Base-by-base conservation (phyloP, 2,113 vertebrate genomes). In the Antennarius striatus region DNA sequence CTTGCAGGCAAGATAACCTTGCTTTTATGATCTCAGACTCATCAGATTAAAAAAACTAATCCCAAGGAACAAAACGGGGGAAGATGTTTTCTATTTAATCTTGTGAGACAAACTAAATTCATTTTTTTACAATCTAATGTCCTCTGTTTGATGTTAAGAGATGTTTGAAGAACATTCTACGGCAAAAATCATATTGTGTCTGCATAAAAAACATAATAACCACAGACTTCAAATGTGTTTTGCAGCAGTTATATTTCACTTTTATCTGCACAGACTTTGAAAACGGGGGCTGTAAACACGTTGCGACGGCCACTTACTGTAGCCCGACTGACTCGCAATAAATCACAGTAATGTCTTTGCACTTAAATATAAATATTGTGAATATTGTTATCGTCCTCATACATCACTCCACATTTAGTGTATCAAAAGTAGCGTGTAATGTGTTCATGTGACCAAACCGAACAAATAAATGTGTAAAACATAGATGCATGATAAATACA, bases 31-130 rank as follows among this genome's bases (percentile, higher is more conserved):
- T 70, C 65, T 63, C 51, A 66, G 49, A 53, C 30, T 77, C 70
- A 77, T 77, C 53, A 63, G 66, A 83, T 73, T 73, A 55, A 22
- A 22, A 22, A 67, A 60, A 7, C 57, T 28, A 68, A 81, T 81
- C 74, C 64, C 14, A 4, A 17, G 30, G 56, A 39, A 45, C 36
- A 4, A 42, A 50, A 49, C 1, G 1, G 53, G 58, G 49, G 50
- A 62, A 43, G 13, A 6, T 17, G 3, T 49, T 56, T 56, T 40
- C 69, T 68, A 29, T 63, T 16, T 63, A 16, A 71, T 39, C 40
- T 58, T 29, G 36, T 17, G 32, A 57, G 61, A 51, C 17, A 52
- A 60, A 64, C 50, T 4, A 2, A 55, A 65, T 58, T 39, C 10
- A 54, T 43, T 66, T 22, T 22, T 64, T 40, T 49, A 50, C 5